Evolutionary conservation across 2,113 vertebrate species (phyloP), one percentile per base, ranked within the genome.

Genomic region (Pelusios castaneus): DNA sequence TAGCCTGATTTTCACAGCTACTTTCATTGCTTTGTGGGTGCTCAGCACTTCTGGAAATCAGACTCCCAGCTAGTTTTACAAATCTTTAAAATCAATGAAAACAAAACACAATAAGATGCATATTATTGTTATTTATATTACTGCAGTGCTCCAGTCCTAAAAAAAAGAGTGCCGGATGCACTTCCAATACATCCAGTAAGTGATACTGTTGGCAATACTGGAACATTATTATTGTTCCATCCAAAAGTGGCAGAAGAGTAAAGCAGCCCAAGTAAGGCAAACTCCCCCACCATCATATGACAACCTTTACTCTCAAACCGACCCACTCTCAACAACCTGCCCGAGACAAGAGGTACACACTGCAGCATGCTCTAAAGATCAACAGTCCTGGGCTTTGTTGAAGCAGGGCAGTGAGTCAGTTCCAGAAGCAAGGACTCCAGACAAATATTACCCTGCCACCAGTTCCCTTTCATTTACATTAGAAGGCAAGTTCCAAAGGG

Each of bases 321-420:
- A 2, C 5, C 2, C 10, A 52, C 7, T 4, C 45, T 47, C 60
- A 58, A 24, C 76, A 78, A 16, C 16, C 47, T 27, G 7, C 25
- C 27, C 9, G 5, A 41, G 54, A 56, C 16, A 81, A 56, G 38
- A 81, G 25, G 38, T 81, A 43, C 38, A 75, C 10, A 38, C 38
- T 38, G 6, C 38, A 43, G 38, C 70, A 75, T 75, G 19, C 24
- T 43, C 38, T 75, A 43, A 75, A 75, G 70, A 25, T 41, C 38
- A 73, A 25, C 70, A 79, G 47, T 2, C 8, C 2, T 1, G 0
- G 3, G 10, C 67, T 67, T 16, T 67, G 60, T 8, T 9, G 4
- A 34, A n/a, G 60, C 60, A 67, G 60, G 60, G 34, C 34, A n/a
- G 2, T 7, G 34, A n/a, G 31, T 67, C 60, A 67, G 60, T 67